Conservation (phyloP, 1,140 invertebrate genomes). For the Ips typographus region DNA sequence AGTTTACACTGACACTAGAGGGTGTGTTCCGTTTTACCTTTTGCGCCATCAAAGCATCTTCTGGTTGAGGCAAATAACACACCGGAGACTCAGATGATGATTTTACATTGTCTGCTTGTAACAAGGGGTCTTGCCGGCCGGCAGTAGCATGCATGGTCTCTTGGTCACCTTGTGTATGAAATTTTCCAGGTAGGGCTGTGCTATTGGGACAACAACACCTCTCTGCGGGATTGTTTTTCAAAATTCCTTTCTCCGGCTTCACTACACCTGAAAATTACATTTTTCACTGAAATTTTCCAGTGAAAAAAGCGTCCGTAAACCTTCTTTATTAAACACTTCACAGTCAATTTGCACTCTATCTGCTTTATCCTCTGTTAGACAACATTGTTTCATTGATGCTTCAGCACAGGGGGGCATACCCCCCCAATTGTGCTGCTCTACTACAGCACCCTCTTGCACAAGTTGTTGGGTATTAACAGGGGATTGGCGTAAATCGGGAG, state of each 20-base stretch:
- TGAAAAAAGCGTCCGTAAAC: constrained; percentile 1
- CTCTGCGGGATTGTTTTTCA: constrained; percentile 11
- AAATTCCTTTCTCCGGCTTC: constrained; percentile 23
- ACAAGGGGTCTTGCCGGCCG: constrained; percentile 11
- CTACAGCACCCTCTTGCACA: neutral
- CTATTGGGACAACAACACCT: constrained; percentile 14
- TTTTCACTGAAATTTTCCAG: neutral
- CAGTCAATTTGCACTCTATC: constrained; percentile 19
- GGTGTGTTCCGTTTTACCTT: neutral
- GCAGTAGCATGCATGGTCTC: constrained; percentile 28
- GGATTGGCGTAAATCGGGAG: constrained; percentile 37
- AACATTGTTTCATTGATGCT: constrained; percentile 9
- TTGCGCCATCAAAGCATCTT: constrained; percentile 53
- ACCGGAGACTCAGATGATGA: constrained; percentile 17
- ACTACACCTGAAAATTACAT: constrained; percentile 12
- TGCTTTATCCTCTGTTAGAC: constrained; percentile 9
- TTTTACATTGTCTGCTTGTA: constrained; percentile 16
- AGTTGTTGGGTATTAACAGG: constrained; percentile 26
- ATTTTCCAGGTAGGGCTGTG: neutral
- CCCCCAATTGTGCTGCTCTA: constrained; percentile 17
- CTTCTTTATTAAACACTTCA: constrained; percentile 25
- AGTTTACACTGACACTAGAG: too few relatives aligned
- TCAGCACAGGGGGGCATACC: constrained; percentile 32
- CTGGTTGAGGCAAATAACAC: constrained; percentile 59
- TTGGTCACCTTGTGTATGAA: neutral